phyloP scores from a whole-genome alignment of 2,797 vertebrate genomes.

The Eulemur mongoz region DNA sequence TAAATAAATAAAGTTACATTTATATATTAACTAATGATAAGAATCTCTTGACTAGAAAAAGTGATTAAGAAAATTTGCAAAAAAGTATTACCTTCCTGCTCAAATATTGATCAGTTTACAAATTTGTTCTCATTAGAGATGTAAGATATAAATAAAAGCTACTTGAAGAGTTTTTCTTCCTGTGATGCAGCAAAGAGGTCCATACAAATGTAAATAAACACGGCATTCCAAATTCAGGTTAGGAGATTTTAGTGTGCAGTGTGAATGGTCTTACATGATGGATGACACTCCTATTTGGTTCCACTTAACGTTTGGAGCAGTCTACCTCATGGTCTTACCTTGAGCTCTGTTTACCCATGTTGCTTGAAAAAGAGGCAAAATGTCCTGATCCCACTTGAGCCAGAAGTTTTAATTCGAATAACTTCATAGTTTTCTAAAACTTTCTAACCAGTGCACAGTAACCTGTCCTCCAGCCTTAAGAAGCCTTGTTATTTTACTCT shows the following conservation, averaged over 20 bases:
- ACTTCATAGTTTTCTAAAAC: background rate
- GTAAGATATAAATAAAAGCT: background rate
- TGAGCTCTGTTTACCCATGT: background rate
- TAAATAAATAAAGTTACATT: background rate
- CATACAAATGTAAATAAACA: background rate
- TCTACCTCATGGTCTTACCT: background rate
- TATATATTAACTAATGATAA: background rate
- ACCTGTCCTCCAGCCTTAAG: background rate
- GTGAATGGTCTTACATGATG: background rate
- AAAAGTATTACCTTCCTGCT: conserved; percentile 24
- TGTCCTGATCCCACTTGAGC: background rate
- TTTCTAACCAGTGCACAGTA: background rate
- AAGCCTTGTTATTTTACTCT: background rate
- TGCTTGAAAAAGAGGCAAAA: background rate
- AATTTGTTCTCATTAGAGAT: background rate
- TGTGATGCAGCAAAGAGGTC: background rate
- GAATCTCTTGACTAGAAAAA: background rate
- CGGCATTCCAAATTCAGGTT: background rate
- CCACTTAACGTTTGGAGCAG: background rate
- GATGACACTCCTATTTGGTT: background rate
- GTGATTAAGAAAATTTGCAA: background rate
- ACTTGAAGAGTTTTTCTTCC: background rate
- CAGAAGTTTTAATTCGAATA: background rate
- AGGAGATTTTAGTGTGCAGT: background rate
- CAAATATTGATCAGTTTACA: background rate